Evolutionary conservation across 2,797 vertebrate species (phyloP).

Genomic region (Hippopotamyrus pictus): DNA sequence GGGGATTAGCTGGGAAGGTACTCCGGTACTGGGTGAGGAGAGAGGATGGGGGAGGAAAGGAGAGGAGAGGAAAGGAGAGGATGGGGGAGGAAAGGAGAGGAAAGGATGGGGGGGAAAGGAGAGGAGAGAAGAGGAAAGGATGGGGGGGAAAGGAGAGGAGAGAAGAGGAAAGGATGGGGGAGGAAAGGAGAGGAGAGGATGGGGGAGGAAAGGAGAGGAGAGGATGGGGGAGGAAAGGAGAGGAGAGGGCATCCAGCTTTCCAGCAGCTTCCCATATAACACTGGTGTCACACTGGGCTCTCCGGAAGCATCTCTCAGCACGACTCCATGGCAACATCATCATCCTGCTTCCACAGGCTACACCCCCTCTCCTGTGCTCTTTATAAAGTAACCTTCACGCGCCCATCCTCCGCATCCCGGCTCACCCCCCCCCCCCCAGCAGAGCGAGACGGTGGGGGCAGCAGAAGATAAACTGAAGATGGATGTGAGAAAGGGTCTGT

Average conservation of each 20-base stretch:
- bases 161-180: no score
- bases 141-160: no score
- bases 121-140: no score
- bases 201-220: no score
- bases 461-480: background rate
- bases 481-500: background rate
- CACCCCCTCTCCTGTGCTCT: background rate
- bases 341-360: background rate
- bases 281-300: background rate
- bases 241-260: background rate
- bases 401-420: background rate
- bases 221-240: no score
- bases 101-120: no score
- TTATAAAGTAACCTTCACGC: background rate
- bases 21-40: background rate
- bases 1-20: background rate
- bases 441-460: background rate
- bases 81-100: no score
- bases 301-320: background rate
- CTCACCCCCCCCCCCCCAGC: background rate
- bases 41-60: background rate
- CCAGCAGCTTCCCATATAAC: background rate
- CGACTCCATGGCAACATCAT: background rate
- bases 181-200: no score
- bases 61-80: no score